Base-by-base conservation (phyloP, 2,113 vertebrate genomes). In the Burhinus bistriatus region DNA sequence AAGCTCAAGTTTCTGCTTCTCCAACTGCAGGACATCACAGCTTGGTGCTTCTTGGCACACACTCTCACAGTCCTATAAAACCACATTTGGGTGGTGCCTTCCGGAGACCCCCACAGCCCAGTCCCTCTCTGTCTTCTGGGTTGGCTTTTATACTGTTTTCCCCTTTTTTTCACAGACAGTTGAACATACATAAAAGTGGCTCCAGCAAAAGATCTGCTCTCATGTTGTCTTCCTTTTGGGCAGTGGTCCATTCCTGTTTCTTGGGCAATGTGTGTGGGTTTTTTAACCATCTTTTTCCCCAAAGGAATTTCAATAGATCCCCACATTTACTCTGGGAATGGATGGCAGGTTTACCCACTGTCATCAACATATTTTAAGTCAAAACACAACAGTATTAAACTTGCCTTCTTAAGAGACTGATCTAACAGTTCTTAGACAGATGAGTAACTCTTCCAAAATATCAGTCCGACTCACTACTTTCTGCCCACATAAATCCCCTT, bases 371-470 rank as follows among this genome's bases (percentile, higher is more conserved):
- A 38, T 79, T 90, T 72, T 78, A 91, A 79, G 12, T 61, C 59
- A 91, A 93, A 92, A 85, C 54, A 91, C 15, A 79, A 9, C 45
- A 70, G 17, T 66, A 66, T 62, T 69, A 45, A 69, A n/a, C 4
- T 34, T 79, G 36, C 69, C 91, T 89, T 93, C 92, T 88, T 82
- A 79, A 81, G 65, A 38, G 47, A 55, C 38, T 52, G 64, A 87
- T 78, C 47, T 88, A 92, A 76, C 40, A 83, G n/a, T 76, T 93
- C 73, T 91, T 94, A 91, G 83, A 84, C 78, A 90, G 78, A 83
- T 78, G 81, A 96, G 66, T 89, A 94, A 91, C 70, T 81, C 44
- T 85, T 96, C 81, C 69, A 85, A 95, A 95, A 93, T 95, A 89
- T 36, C 22, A 3, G 70, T 76, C 83, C 94, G 95, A 95, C 71